A percentile compares a stretch with the other conserved stretches of the same genome.
Evolutionary conservation across 2,113 vertebrate genomes (phyloP).

Genomic region (Delphinapterus leucas): DNA sequence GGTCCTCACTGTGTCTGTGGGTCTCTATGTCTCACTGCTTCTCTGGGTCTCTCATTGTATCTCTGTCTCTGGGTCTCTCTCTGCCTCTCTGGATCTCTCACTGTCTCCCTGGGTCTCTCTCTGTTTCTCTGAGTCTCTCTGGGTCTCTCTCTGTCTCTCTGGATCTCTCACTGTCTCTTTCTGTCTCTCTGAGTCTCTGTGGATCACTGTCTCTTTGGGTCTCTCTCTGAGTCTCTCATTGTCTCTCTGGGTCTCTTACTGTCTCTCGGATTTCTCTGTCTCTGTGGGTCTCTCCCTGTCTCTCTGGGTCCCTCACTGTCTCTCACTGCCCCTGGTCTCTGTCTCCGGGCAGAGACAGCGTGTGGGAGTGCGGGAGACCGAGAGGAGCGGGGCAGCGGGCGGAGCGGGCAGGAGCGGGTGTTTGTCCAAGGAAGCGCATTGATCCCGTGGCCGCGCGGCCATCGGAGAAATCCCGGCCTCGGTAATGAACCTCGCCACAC

Average conservation of each 20-base stretch:
- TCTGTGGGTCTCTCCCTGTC: not conserved
- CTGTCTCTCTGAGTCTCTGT: not conserved
- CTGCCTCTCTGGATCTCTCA: not conserved
- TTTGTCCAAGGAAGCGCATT: conserved; percentile 60
- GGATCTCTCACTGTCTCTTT: not conserved
- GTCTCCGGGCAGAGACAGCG: not conserved
- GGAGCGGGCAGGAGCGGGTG: not conserved
- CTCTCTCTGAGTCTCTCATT: not conserved
- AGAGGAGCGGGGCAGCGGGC: fast-evolving
- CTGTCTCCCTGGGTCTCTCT: not conserved
- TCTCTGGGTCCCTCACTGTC: not conserved
- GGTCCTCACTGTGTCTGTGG: not conserved
- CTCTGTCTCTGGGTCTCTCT: not conserved
- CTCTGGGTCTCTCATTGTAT: not conserved
- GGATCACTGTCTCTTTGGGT: not conserved
- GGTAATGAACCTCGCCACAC: conserved; percentile 81
- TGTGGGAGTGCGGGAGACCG: fast-evolving
- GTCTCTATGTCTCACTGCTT: not conserved
- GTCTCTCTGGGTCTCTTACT: not conserved
- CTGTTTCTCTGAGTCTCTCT: too few relatives aligned
- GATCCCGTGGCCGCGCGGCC: not conserved
- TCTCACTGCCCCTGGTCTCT: not conserved
- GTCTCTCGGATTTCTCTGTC: not conserved
- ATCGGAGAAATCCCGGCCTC: conserved; percentile 71
- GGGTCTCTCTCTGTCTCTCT: not conserved